Evolutionary conservation across 2,113 vertebrate species (phyloP).

Genomic region (Pao palembangensis): DNA sequence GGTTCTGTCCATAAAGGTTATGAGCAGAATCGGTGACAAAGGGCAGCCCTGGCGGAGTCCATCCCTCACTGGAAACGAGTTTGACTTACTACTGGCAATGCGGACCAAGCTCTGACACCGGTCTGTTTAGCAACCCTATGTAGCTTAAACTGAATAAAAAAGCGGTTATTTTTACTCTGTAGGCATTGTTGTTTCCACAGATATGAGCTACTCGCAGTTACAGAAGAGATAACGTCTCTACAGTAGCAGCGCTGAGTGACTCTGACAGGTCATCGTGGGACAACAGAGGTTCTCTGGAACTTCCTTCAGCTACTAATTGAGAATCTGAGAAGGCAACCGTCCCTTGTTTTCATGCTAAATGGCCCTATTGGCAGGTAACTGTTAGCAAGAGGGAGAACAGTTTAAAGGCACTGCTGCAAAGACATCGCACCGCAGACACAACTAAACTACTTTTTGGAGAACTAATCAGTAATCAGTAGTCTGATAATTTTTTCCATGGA

Average conservation of each 20-base stretch:
- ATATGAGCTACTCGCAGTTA: slow-evolving; percentile 4
- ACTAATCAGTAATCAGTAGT: too few relatives aligned
- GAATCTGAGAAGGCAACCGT: slow-evolving; percentile 15
- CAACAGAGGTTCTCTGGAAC: slow-evolving; percentile 32
- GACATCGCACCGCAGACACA: too few relatives aligned
- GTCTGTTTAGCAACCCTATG: too few relatives aligned
- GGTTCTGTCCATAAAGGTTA: too few relatives aligned
- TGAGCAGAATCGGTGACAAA: too few relatives aligned
- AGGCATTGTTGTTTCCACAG: not conserved
- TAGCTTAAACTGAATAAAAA: too few relatives aligned
- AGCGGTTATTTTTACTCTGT: not conserved
- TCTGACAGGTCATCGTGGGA: slow-evolving; percentile 48
- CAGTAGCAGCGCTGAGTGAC: slow-evolving; percentile 4
- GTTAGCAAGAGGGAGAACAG: slow-evolving; percentile 22
- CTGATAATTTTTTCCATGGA: too few relatives aligned
- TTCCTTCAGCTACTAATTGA: slow-evolving; percentile 33
- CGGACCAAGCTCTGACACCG: too few relatives aligned
- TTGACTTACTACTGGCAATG: too few relatives aligned
- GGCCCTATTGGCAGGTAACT: slow-evolving; percentile 49
- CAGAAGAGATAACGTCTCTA: slow-evolving; percentile 8
- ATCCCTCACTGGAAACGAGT: too few relatives aligned
- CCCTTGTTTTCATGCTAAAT: slow-evolving; percentile 42
- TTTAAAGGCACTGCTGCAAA: slow-evolving; percentile 35
- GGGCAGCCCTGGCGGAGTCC: too few relatives aligned
- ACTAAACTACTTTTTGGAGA: too few relatives aligned